These are phyloP conservation scores for Hermetia illucens DNA, from an alignment of 1,140 invertebrate species.

Conservation along the genomic window DNA sequence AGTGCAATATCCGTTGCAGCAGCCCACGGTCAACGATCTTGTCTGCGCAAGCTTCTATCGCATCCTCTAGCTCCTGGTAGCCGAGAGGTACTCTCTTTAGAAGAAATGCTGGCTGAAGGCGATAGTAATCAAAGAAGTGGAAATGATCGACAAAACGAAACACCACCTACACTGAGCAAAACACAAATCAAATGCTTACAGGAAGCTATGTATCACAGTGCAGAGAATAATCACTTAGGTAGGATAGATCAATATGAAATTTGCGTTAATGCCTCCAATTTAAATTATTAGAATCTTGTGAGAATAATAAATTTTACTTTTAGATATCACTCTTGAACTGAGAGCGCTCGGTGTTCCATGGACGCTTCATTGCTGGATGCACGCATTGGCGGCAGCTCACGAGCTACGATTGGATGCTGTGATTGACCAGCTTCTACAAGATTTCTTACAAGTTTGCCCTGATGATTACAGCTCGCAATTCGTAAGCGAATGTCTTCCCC, in stretches of 20 bases:
- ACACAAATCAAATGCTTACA: constrained; percentile 70
- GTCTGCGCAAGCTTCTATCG: constrained; percentile 62
- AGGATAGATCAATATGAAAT: too few relatives aligned
- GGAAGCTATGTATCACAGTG: constrained; percentile 85
- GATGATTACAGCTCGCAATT: constrained; percentile 78
- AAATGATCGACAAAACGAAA: constrained; percentile 26
- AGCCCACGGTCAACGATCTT: constrained; percentile 62
- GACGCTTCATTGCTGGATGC: constrained; percentile 85
- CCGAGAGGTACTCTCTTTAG: constrained; percentile 67
- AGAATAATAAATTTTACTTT: constrained; percentile 2
- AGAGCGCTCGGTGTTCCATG: constrained; percentile 70
- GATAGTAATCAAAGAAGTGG: constrained; percentile 18
- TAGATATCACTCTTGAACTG: constrained; percentile 74
- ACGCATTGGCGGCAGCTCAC: constrained; percentile 72
- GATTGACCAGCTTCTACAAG: constrained; percentile 80
- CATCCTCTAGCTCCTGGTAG: constrained; percentile 52
- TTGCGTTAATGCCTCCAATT: background rate
- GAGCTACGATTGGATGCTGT: constrained; percentile 67
- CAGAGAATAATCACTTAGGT: constrained; percentile 79
- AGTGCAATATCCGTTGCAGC: constrained; percentile 77
- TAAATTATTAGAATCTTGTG: too few relatives aligned
- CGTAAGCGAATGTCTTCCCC: constrained; percentile 75
- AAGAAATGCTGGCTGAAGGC: constrained; percentile 82
- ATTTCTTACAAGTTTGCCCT: constrained; percentile 76
- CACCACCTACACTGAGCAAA: constrained; percentile 51